These are phyloP conservation scores for Urechis unicinctus DNA, from an alignment of 2,888 invertebrate genomes.

Conservation along the genomic window DNA sequence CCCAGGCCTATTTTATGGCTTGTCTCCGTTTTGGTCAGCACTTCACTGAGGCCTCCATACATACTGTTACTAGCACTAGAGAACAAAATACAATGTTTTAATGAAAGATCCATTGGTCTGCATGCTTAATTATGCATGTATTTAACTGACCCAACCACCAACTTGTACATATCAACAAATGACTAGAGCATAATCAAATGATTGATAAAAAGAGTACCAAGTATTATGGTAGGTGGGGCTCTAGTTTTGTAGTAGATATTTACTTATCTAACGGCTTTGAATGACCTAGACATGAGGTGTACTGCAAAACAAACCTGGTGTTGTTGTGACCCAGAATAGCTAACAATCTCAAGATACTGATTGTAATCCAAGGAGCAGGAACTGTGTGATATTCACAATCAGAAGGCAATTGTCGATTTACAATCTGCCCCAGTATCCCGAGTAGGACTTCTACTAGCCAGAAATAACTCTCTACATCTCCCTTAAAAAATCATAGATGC, in stretches of 20 bases:
- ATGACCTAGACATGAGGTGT: too few relatives aligned
- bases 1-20: constrained; percentile 34
- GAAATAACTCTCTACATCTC: constrained; percentile 21
- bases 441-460: constrained; percentile 28
- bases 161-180: too few relatives aligned
- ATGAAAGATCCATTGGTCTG: too few relatives aligned
- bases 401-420: constrained; percentile 29
- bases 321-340: constrained; percentile 27
- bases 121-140: too few relatives aligned
- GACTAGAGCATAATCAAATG: too few relatives aligned
- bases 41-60: constrained; percentile 29
- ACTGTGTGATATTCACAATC: constrained; percentile 42
- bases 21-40: constrained; percentile 32
- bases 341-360: constrained; percentile 37
- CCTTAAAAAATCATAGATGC: constrained; percentile 19
- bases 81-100: background rate
- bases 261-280: too few relatives aligned
- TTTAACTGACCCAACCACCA: too few relatives aligned
- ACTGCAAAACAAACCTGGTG: constrained; percentile 18
- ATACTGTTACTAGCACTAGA: constrained; percentile 23
- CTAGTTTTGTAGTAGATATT: background rate
- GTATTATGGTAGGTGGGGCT: too few relatives aligned
- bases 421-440: constrained; percentile 33
- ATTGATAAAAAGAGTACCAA: too few relatives aligned
- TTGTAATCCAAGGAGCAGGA: constrained; percentile 48